Base-by-base conservation (phyloP, 2,113 vertebrate genomes). In the Stigmatopora nigra region DNA sequence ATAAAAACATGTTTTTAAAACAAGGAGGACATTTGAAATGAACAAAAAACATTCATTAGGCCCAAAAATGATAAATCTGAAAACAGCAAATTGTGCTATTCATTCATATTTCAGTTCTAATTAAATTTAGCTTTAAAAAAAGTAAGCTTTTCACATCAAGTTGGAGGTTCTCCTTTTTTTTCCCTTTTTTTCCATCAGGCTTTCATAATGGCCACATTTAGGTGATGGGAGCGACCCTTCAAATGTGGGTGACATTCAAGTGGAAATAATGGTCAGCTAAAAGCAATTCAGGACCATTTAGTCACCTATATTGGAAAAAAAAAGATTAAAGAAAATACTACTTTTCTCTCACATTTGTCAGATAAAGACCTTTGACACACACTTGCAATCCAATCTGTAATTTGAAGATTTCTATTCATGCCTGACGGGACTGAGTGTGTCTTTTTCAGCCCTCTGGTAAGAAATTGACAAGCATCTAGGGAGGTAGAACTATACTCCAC, bases 191-290 rank as follows among this genome's bases (percentile, higher is more conserved):
- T 71, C 67, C 47, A 61, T 76, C 76, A 77, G 60, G 77, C 68
- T n/a, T 73, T 4, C 19, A 75, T 85, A 86, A 88, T 86, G 76
- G 81, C 69, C 74, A 71, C 76, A 83, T 80, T 88, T 77, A 69
- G 70, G 68, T 71, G 66, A 78, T 76, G 72, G 70, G 68, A 78
- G 73, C 80, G 82, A 87, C 77, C 84, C 80, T 70, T 74, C 70
- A 81, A 81, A 82, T 78, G 73, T 71, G 76, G 78, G 69, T 56
- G 82, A 82, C 70, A 71, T 79, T 77, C 77, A 83, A 85, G 81
- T 86, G 82, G 75, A 82, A 82, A 76, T 84, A 89, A 89, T 86
- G 80, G 79, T 71, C 79, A 63, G 71, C 62, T 87, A 85, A 91
- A 84, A 88, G 86, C 83, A 66, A 9, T 25, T 15, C 5, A 45